Evolutionary conservation across 2,113 vertebrate genomes (phyloP), one percentile per base, ranked within the genome.

Genomic region (Sander vitreus): DNA sequence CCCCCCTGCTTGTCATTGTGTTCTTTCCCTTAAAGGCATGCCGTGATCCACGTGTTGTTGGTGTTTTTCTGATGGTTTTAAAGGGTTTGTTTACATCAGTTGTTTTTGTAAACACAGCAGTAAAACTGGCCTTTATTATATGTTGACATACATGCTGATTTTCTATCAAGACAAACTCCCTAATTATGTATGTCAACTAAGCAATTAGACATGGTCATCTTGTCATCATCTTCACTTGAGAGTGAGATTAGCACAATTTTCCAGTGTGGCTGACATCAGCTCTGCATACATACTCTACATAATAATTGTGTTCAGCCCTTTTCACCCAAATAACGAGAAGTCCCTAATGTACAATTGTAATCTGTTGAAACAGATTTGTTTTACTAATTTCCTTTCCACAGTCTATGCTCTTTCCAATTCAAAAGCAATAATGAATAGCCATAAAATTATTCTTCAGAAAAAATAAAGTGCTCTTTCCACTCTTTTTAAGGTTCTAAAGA

Each of bases 361-460:
- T n/a, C 50, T 78, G 23, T 53, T 76, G 65, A 83, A 88, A 81
- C 59, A 47, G 59, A 81, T 81, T 67, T 85, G 67, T 33, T 33
- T 33, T 43, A 60, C 78, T 80, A 76, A 89, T 88, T 85, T 71
- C 50, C 65, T 23, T 72, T n/a, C 27, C 70, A 81, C 80, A 85
- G 81, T 77, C 75, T 53, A 62, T 87, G 80, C 84, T 88, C 79
- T 80, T 73, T 80, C 68, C 71, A 91, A 84, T 90, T 87, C 77
- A 85, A 85, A 67, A 79, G 78, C 72, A 85, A 87, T 86, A 80
- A 78, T 76, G 66, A 85, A 91, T 86, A 86, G 75, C 67, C 76
- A 68, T 89, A 73, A 85, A 88, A 82, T 86, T 67, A 82, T 90
- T 90, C 65, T 91, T 83, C 74, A 85, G 85, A 83, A 67, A 67